phyloP scores from a whole-genome alignment of 2,113 vertebrate species.

The Engystomops pustulosus region DNA sequence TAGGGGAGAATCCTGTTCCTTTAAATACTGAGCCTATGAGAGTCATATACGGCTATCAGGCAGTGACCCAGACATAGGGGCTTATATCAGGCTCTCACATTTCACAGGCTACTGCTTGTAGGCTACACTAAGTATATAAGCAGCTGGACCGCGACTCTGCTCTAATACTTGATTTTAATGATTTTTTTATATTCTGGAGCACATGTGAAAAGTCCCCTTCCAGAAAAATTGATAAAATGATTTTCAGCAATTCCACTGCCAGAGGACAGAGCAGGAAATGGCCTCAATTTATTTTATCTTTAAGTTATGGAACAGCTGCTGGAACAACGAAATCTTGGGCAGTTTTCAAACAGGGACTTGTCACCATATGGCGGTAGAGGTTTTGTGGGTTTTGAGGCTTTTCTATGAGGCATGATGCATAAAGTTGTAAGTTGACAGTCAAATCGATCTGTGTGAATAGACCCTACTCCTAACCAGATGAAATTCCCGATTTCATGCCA shows the following conservation, averaged over 20 bases:
- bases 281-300: slow-evolving; percentile 11
- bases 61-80: slow-evolving; percentile 1
- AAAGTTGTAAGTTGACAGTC: no score
- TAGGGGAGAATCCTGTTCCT: background rate
- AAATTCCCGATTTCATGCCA: no score
- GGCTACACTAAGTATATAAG: slow-evolving; percentile 65
- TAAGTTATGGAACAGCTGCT: slow-evolving; percentile 15
- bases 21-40: slow-evolving; percentile 18
- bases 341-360: background rate
- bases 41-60: background rate
- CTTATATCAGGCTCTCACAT: background rate
- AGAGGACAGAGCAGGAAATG: background rate
- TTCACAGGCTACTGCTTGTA: slow-evolving; percentile 58
- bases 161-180: slow-evolving; percentile 7
- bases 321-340: background rate
- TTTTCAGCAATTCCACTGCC: slow-evolving; percentile 18
- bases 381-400: background rate
- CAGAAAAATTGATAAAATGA: slow-evolving; percentile 39
- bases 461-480: no score
- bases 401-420: background rate
- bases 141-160: slow-evolving; percentile 59
- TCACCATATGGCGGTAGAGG: background rate
- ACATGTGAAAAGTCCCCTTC: background rate
- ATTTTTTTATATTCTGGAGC: slow-evolving; percentile 15
- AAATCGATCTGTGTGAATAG: no score